These are phyloP conservation scores for Acanthisitta chloris DNA, from an alignment of 2,113 vertebrate species.

Conservation along the genomic window DNA sequence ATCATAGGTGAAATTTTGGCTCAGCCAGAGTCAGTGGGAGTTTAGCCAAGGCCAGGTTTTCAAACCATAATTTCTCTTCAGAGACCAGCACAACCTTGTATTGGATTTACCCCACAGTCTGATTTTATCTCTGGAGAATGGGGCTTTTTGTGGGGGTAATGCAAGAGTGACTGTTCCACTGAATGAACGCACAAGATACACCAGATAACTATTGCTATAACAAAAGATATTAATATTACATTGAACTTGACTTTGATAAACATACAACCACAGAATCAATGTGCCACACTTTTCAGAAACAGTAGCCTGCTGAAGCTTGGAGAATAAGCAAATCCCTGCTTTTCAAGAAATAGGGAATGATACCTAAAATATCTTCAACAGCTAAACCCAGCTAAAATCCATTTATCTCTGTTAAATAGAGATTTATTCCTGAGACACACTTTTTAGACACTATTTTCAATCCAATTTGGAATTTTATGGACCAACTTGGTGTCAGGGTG, in stretches of 20 bases:
- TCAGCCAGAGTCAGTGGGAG: background rate
- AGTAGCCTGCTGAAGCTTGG: background rate
- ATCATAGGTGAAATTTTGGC: background rate
- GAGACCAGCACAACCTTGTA: background rate
- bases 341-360: background rate
- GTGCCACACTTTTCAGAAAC: background rate
- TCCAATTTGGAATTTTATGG: background rate
- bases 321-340: background rate
- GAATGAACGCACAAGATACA: background rate
- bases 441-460: background rate
- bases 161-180: background rate
- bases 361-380: background rate
- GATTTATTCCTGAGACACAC: background rate
- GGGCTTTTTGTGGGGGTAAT: background rate
- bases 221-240: background rate
- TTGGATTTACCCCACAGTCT: background rate
- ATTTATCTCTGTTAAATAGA: background rate
- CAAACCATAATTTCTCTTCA: background rate
- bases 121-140: background rate
- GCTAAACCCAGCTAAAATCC: background rate
- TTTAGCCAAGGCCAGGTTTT: background rate
- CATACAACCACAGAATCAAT: background rate
- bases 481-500: background rate
- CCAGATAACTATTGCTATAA: background rate
- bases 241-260: background rate